These are phyloP conservation scores for Dromius quadrimaculatus DNA, from an alignment of 2,888 invertebrate species.

Conservation along the genomic window DNA sequence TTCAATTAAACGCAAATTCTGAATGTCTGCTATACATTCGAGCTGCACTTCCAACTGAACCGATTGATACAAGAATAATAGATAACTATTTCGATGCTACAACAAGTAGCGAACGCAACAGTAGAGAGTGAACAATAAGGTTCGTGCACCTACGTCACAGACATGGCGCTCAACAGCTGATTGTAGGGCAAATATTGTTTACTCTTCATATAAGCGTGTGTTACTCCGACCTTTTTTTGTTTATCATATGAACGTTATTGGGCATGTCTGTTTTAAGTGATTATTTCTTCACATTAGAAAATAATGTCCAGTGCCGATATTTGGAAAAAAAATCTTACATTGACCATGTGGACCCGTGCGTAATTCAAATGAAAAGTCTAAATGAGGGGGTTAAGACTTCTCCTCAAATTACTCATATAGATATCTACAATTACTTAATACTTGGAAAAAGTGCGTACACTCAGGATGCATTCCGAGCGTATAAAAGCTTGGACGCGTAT, in stretches of 20 bases:
- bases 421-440: background rate
- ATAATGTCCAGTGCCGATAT: background rate
- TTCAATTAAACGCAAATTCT: no score
- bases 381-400: background rate
- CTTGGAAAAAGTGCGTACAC: slow-evolving; percentile 1
- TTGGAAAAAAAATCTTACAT: background rate
- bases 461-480: background rate
- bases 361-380: background rate
- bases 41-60: no score
- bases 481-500: background rate
- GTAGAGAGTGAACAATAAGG: no score
- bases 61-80: no score
- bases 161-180: background rate
- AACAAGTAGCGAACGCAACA: no score
- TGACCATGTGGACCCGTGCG: background rate
- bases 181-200: background rate
- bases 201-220: background rate
- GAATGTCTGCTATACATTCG: no score
- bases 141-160: background rate
- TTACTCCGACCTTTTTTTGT: no score
- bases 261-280: background rate
- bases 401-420: background rate
- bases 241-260: no score
- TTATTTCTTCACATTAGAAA: background rate
- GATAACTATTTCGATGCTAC: no score